phyloP scores from a whole-genome alignment of 2,113 vertebrate genomes.

The Gadus macrocephalus region DNA sequence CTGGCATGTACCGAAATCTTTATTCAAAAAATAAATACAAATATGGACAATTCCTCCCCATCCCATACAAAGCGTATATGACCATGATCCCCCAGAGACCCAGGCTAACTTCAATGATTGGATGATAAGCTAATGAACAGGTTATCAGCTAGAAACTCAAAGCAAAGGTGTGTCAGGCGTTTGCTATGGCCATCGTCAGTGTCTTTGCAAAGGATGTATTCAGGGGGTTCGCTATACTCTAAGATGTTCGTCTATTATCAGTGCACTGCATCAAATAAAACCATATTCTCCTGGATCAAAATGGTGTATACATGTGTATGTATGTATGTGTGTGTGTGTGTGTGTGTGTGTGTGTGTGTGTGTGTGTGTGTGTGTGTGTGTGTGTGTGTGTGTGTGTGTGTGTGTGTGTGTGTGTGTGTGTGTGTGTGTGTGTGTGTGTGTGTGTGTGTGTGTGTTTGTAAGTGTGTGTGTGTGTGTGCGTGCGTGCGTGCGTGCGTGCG shows the following conservation, averaged over 20 bases:
- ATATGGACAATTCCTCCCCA: too few relatives aligned
- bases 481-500: slow-evolving; percentile 37
- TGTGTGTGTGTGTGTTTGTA: slow-evolving; percentile 18
- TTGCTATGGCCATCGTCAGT: neutral
- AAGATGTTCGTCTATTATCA: slow-evolving; percentile 28
- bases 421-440: slow-evolving; percentile 16
- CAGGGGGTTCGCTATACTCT: slow-evolving; percentile 1
- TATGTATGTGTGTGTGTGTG: slow-evolving; percentile 16
- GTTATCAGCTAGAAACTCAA: neutral
- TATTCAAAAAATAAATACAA: too few relatives aligned
- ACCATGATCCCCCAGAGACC: too few relatives aligned
- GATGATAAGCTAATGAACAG: neutral
- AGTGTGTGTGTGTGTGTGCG: slow-evolving; percentile 19
- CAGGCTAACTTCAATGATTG: neutral
- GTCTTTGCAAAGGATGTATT: neutral
- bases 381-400: slow-evolving; percentile 16
- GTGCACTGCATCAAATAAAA: slow-evolving; percentile 49
- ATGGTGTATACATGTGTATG: slow-evolving; percentile 24
- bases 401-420: slow-evolving; percentile 17
- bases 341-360: slow-evolving; percentile 36
- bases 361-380: slow-evolving; percentile 25
- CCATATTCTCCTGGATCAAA: slow-evolving; percentile 56
- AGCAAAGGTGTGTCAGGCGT: neutral
- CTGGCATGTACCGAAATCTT: too few relatives aligned
- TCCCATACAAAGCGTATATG: too few relatives aligned